These are phyloP conservation scores for Holacanthella duospinosa DNA, from an alignment of 2,888 invertebrate species.

Conservation along the genomic window DNA sequence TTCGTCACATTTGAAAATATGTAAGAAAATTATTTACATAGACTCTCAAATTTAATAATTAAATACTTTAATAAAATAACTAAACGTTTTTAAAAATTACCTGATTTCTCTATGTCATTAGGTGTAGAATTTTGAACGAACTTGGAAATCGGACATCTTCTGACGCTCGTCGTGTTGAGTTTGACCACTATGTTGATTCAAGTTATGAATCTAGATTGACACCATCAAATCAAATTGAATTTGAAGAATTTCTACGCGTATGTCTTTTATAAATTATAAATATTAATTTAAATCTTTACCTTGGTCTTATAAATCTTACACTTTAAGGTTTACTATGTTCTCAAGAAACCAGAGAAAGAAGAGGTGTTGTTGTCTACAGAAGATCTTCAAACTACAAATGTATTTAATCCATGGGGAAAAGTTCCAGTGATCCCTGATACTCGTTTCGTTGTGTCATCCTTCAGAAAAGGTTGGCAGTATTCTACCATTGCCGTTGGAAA, in stretches of 20 bases:
- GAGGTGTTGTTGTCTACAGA: too few species aligned
- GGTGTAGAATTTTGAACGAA: neutral
- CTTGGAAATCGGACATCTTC: neutral
- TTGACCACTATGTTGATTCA: neutral
- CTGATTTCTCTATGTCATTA: neutral
- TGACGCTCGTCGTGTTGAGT: neutral
- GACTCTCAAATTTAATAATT: too few species aligned
- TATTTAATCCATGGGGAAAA: neutral
- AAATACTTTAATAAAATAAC: too few species aligned
- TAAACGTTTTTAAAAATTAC: neutral
- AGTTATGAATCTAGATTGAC: neutral
- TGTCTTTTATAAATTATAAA: too few species aligned
- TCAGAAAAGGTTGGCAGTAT: neutral
- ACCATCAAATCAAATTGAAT: neutral
- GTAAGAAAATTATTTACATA: neutral
- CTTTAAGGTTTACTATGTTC: neutral
- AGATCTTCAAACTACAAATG: too few species aligned
- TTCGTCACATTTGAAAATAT: neutral
- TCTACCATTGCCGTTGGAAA: neutral
- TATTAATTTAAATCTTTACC: neutral
- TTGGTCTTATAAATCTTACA: neutral
- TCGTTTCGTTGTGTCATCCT: neutral
- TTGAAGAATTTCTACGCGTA: constrained; percentile 1
- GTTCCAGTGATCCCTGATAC: neutral
- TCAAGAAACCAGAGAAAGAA: neutral